Evolutionary conservation across 2,797 vertebrate species (phyloP).

Genomic region (Lemur catta): DNA sequence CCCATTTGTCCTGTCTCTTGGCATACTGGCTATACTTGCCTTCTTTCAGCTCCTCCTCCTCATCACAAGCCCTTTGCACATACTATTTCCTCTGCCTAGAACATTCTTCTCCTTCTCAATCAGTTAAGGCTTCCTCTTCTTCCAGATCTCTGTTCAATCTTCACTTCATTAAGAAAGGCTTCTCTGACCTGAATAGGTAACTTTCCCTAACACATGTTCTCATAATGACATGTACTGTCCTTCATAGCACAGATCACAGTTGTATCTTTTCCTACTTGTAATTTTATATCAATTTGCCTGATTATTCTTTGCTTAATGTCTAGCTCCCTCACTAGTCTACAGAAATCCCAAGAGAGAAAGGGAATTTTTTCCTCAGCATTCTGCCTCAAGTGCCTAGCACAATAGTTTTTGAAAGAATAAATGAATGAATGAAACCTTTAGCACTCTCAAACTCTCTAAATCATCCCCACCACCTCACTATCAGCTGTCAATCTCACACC

Average conservation of each 20-base stretch:
- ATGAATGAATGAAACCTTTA: slow-evolving; percentile 25
- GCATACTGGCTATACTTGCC: not conserved
- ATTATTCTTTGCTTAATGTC: slow-evolving; percentile 23
- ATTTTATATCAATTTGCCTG: slow-evolving; percentile 11
- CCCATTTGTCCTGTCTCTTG: not conserved
- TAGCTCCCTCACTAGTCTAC: not conserved
- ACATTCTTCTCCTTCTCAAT: not conserved
- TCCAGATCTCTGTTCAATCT: not conserved
- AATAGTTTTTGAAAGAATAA: not conserved
- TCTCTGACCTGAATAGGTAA: not conserved
- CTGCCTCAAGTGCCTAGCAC: not conserved
- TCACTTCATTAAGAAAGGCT: not conserved
- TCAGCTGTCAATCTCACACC: not conserved
- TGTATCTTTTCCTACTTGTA: not conserved
- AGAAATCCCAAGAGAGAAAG: not conserved
- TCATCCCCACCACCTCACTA: not conserved
- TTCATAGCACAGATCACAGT: not conserved
- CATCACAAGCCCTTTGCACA: not conserved
- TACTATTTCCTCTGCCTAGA: slow-evolving; percentile 19
- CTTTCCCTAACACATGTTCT: not conserved
- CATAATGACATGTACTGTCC: not conserved
- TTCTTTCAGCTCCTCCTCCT: slow-evolving; percentile 20
- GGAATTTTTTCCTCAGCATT: not conserved
- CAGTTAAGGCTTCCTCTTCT: not conserved
- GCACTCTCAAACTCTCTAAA: not conserved